phyloP scores from a whole-genome alignment of 2,888 invertebrate genomes.

The Leptinotarsa tumamoca region DNA sequence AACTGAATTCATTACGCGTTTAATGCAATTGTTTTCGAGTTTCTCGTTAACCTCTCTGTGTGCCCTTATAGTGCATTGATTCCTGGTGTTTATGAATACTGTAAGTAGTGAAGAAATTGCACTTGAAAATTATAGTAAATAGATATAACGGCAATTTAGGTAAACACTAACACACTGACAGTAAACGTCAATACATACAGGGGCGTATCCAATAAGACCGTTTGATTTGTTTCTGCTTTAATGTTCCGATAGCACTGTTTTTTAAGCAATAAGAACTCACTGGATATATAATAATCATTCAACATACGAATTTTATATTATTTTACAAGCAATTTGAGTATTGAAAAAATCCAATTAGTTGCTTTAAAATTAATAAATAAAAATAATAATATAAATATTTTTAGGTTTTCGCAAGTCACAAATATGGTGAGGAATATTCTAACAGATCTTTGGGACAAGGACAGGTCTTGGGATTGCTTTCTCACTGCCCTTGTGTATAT shows the following conservation, averaged over 20 bases:
- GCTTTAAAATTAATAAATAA: too few relatives aligned
- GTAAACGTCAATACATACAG: neutral
- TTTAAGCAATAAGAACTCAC: neutral
- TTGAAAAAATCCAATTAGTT: too few relatives aligned
- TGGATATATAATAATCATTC: too few relatives aligned
- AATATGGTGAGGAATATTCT: too few relatives aligned
- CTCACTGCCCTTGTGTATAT: too few relatives aligned
- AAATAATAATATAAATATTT: too few relatives aligned
- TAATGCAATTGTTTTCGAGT: slow-evolving; percentile 11
- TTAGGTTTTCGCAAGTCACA: too few relatives aligned
- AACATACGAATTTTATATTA: too few relatives aligned
- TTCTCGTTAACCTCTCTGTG: neutral
- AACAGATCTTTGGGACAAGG: too few relatives aligned
- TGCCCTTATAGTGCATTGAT: neutral
- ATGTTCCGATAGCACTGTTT: neutral
- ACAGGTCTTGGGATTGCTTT: too few relatives aligned
- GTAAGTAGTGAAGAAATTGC: neutral
- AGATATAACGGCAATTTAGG: neutral
- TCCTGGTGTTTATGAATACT: neutral
- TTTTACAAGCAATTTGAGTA: too few relatives aligned
- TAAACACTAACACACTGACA: neutral
- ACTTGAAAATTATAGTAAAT: neutral
- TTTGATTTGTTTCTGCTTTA: neutral
- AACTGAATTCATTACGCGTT: slow-evolving; percentile 4
- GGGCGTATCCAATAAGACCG: neutral